A percentile compares a stretch with the other conserved stretches of the same genome.
Evolutionary conservation across 2,888 invertebrate species (phyloP).

Genomic region (Pemphredon lugubris): DNA sequence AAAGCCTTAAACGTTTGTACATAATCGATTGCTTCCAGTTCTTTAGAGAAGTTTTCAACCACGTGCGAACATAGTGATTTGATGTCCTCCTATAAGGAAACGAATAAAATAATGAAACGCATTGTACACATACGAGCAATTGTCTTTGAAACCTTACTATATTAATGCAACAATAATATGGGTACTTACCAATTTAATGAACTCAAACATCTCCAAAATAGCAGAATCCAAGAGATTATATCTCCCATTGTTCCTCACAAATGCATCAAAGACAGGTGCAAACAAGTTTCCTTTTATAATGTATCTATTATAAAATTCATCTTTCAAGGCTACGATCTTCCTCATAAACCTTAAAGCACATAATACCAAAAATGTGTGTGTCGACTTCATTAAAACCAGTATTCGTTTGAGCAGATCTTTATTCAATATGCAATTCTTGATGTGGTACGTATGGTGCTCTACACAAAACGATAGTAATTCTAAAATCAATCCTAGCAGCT

Average conservation of each 20-base stretch:
- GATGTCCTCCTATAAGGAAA: conserved; percentile 87
- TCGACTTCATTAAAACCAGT: conserved; percentile 97
- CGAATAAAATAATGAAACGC: conserved; percentile 1
- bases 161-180: neutral
- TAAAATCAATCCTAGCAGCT: conserved; percentile 95
- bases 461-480: conserved; percentile 99
- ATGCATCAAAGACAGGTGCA: conserved; percentile 97
- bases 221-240: conserved; percentile 99
- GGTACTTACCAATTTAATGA: conserved; percentile 89
- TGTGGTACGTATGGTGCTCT: conserved; percentile 99
- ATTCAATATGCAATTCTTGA: conserved; percentile 98
- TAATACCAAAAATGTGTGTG: conserved; percentile 97
- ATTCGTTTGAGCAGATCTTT: conserved; percentile 97
- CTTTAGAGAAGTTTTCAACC: conserved; percentile 97
- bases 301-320: conserved; percentile 98
- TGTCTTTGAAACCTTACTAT: neutral
- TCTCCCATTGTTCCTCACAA: conserved; percentile 97
- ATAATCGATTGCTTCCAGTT: conserved; percentile 96
- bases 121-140: neutral
- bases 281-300: conserved; percentile 97
- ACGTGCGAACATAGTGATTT: conserved; percentile 95
- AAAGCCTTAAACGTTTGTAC: conserved; percentile 98
- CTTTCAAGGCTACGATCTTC: conserved; percentile 97
- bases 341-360: conserved; percentile 98
- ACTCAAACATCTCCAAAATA: conserved; percentile 99